Conservation (phyloP, 1,140 invertebrate genomes). For the Babylonia areolata region DNA sequence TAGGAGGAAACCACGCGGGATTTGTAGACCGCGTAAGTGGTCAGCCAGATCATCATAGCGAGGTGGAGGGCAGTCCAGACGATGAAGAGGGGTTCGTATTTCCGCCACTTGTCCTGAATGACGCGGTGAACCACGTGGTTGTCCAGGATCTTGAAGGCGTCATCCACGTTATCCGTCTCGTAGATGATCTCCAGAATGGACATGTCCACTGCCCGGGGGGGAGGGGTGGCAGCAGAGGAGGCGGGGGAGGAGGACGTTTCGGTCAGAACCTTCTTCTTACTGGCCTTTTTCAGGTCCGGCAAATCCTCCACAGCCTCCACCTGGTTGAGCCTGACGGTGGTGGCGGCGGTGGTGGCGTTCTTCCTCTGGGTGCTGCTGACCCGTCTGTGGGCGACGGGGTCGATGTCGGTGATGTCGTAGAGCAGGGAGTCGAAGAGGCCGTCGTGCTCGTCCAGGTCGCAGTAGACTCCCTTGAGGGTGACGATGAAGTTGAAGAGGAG, state of each 20-base stretch:
- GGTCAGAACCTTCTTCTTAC: neutral
- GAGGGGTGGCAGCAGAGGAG: neutral
- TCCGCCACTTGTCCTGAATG: conserved; percentile 56
- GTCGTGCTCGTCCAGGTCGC: conserved; percentile 55
- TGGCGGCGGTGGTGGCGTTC: too few relatives aligned
- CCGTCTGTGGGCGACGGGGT: conserved; percentile 43
- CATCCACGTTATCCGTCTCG: conserved; percentile 38
- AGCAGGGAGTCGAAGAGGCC: conserved; percentile 57
- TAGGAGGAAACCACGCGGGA: conserved; percentile 16
- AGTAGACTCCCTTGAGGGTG: conserved; percentile 58
- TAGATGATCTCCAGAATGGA: conserved; percentile 55
- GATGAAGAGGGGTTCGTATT: conserved; percentile 46
- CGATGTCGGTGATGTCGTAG: conserved; percentile 61
- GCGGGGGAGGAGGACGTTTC: neutral
- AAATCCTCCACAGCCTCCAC: conserved; percentile 20
- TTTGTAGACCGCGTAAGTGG: conserved; percentile 48
- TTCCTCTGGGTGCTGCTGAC: neutral
- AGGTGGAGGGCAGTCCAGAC: conserved; percentile 50
- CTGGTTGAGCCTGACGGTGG: conserved; percentile 28
- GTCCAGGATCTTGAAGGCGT: conserved; percentile 52
- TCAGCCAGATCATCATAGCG: conserved; percentile 48
- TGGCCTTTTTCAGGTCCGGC: neutral
- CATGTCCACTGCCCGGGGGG: too few relatives aligned
- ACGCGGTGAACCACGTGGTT: conserved; percentile 44
- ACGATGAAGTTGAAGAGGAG: conserved; percentile 56